These are phyloP conservation scores for Drosophila leonis DNA, from an alignment of 2,888 invertebrate species.

Conservation along the genomic window DNA sequence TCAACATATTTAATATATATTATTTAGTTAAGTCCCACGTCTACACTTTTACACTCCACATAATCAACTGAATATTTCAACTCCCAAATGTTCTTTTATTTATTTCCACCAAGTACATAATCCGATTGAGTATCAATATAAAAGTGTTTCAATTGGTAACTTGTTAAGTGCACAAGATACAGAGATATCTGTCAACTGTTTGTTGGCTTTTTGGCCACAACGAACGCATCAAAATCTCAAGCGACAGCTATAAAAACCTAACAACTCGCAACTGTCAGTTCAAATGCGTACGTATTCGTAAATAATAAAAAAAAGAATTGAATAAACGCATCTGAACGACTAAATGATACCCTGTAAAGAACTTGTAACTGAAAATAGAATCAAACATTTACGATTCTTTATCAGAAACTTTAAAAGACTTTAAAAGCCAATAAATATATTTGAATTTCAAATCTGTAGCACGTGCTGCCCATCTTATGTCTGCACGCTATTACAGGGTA, in stretches of 20 bases:
- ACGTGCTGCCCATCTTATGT: not conserved
- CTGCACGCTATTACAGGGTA: not conserved
- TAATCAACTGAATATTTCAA: not conserved
- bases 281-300: not conserved
- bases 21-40: not conserved
- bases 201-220: constrained; percentile 18
- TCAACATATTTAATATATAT: no score
- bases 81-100: not conserved
- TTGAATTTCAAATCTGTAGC: not conserved
- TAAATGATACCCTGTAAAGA: not conserved
- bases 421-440: not conserved
- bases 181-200: constrained; percentile 17
- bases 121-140: not conserved
- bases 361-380: no score
- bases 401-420: not conserved
- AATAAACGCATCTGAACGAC: not conserved
- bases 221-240: constrained; percentile 11
- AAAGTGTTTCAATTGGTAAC: constrained; percentile 4
- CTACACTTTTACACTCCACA: not conserved
- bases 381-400: not conserved
- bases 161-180: constrained; percentile 1
- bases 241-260: constrained; percentile 19
- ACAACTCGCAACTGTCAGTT: constrained; percentile 27
- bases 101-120: constrained; percentile 1
- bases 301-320: not conserved